Evolutionary conservation across 2,888 invertebrate species (phyloP).

Genomic region (Ctena decussata): DNA sequence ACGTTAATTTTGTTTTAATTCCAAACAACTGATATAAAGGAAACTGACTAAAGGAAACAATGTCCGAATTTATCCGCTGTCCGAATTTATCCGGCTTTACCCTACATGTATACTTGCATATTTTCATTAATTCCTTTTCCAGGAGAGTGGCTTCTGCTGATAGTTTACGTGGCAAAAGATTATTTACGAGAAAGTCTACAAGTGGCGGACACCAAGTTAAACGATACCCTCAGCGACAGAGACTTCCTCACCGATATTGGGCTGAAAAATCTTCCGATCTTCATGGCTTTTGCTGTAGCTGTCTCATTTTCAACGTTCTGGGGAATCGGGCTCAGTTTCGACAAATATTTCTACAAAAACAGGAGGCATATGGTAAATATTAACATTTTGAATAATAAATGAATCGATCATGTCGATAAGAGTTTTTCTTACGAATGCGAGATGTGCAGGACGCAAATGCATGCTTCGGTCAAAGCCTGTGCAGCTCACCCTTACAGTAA

Average conservation of each 20-base stretch:
- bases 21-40: no score
- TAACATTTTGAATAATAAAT: no score
- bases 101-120: no score
- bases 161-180: conserved; percentile 90
- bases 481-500: no score
- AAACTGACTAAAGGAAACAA: no score
- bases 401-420: no score
- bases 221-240: background rate
- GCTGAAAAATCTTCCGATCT: conserved; percentile 66
- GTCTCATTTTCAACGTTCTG: conserved; percentile 90
- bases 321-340: conserved; percentile 89
- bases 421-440: no score
- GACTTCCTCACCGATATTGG: conserved; percentile 37
- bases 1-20: no score
- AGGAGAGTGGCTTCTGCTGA: conserved; percentile 89
- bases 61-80: no score
- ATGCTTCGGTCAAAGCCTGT: no score
- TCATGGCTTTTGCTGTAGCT: conserved; percentile 79
- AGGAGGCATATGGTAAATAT: conserved; percentile 40
- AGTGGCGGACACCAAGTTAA: background rate
- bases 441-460: no score
- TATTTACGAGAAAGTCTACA: conserved; percentile 52
- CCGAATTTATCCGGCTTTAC: no score
- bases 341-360: conserved; percentile 90
- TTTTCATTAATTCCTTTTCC: conserved; percentile 29